Percentiles rank a stretch among this genome's conserved stretches.
phyloP scores from a whole-genome alignment of 1,140 invertebrate species.

The Leptopilina boulardi region DNA sequence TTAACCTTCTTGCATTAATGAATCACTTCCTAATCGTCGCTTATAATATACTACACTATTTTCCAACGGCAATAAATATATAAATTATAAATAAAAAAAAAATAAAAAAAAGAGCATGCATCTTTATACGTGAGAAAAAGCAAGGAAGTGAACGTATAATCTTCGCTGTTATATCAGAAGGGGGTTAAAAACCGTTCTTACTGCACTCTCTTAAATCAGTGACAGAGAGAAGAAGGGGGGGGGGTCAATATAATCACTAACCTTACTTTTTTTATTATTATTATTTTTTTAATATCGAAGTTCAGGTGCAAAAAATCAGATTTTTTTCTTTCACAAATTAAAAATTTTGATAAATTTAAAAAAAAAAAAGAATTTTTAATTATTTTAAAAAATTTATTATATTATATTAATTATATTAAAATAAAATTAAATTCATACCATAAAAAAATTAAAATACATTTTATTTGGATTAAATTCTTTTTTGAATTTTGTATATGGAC shows the following conservation, averaged over 20 bases:
- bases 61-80: background rate
- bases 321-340: background rate
- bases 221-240: too few species aligned
- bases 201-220: background rate
- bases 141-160: background rate
- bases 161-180: background rate
- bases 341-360: background rate
- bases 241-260: constrained; percentile 2
- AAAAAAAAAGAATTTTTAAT: background rate
- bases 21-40: background rate
- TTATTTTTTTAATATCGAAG: background rate
- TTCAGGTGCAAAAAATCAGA: background rate
- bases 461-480: too few species aligned
- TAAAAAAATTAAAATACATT: too few species aligned
- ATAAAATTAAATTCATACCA: too few species aligned
- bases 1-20: background rate
- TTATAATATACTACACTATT: background rate
- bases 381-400: background rate
- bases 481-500: too few species aligned
- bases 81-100: background rate
- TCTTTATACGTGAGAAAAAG: constrained; percentile 1
- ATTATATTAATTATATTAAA: too few species aligned
- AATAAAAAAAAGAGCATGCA: background rate
- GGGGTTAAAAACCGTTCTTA: constrained; percentile 3
- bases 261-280: background rate